Evolutionary conservation across 2,888 invertebrate genomes (phyloP), one percentile per base, ranked within the genome.

Genomic region (Pteria penguin): DNA sequence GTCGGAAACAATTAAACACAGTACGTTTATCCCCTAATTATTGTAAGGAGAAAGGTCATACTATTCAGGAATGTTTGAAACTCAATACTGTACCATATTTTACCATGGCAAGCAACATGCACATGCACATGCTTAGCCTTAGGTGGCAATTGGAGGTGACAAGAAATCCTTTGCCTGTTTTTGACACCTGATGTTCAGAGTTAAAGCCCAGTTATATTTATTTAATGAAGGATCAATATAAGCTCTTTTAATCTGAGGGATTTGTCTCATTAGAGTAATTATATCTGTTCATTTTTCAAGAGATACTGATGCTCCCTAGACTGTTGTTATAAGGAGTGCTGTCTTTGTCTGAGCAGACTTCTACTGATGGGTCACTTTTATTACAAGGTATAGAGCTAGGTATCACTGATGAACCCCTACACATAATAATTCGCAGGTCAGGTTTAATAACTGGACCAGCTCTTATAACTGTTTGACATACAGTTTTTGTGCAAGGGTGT

Each of bases 211-310:
- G 62, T 61, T n/a, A n/a, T 70, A 27, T 67, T 32, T 57, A 67
- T 55, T 29, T 63, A 63, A 57, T 68, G 57, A 71, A 70, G 66
- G 36, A 58, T 32, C n/a, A n/a, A n/a, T n/a, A n/a, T 76, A 74
- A 62, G 32, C 54, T n/a, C 80, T 72, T 22, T 77, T 80, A 61
- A 31, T 75, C 26, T 69, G 75, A 68, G 11, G 77, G 77, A 33
- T 73, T 66, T 73, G 69, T 78, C 22, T 78, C 75, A 32, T 8
- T 31, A 29, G n/a, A 26, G 45, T 31, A 24, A 22, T 52, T 8
- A 24, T 54, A 45, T 69, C 68, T 54, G 55, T 78, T 54, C 54
- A 58, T 29, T 68, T 80, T 52, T 78, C 78, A n/a, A 33, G 69
- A 32, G 71, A 78, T 69, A 80, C 60, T 27, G 3, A 32, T 26